Evolutionary conservation across 2,113 vertebrate species (phyloP), one percentile per base, ranked within the genome.

Genomic region (Donacobius atricapilla): DNA sequence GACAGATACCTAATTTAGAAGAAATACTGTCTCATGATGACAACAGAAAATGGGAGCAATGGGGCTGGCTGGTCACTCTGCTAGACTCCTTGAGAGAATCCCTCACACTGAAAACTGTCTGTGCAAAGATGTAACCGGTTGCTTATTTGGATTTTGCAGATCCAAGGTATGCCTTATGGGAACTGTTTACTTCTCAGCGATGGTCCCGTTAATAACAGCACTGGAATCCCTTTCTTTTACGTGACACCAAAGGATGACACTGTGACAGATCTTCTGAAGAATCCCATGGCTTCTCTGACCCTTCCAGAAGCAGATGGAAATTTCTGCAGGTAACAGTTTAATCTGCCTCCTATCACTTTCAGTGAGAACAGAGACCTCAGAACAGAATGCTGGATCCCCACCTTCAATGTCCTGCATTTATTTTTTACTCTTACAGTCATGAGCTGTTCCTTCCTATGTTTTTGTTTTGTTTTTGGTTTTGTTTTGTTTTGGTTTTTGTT

Each of bases 181-280:
- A 99, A 98, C 95, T 98, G 98, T 93, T 97, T 99, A 91, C 98
- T 98, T 25, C 87, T 99, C 91, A 99, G 98, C 1, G 99, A 99
- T 6, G 99, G 99, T 17, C 98, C 98, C 0, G 7, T 97, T 89
- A 98, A 98, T 89, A 99, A 99, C 96, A 98, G 99, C 97, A 99
- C 98, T 7, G 99, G 99, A 83, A 96, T 98, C 40, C 98, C 99
- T 39, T 99, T 98, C 93, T 99, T 99, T 76, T 99, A 98, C 0
- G 64, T 99, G 95, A 98, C 98, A 7, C 97, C 97, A 1, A 99
- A 98, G 97, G 98, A 99, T 89, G 98, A 97, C 81, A 96, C 97
- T 3, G 98, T 99, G 77, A 90, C 95, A 2, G 98, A 99, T 93
- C 97, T 99, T 87, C 96, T 97, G 87, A 98, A 96, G 86, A 98